Conservation (phyloP, 2,888 invertebrate species). For the Volucella inflata region DNA sequence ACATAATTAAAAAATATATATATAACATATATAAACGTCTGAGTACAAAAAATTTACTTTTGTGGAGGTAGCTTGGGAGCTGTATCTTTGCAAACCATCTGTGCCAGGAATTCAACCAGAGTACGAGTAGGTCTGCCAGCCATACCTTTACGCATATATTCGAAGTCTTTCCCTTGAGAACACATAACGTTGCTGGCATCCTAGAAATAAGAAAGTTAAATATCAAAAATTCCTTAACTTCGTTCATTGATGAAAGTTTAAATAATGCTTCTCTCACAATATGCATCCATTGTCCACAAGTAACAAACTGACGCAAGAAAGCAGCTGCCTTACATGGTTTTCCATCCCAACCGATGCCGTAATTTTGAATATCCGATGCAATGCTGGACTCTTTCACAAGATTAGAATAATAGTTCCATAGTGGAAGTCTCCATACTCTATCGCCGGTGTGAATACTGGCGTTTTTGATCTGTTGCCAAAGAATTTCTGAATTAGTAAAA, state of each 20-base stretch:
- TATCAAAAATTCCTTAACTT: too few species aligned
- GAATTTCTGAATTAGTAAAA: constrained; percentile 89
- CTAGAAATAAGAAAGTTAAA: constrained; percentile 71
- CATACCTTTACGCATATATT: constrained; percentile 88
- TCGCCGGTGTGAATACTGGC: constrained; percentile 91
- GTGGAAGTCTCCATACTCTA: constrained; percentile 92
- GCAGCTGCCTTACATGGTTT: constrained; percentile 89
- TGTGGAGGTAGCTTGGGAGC: constrained; percentile 78
- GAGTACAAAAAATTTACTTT: not conserved
- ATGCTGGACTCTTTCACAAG: constrained; percentile 17
- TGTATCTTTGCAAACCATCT: constrained; percentile 84
- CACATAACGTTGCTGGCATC: constrained; percentile 90
- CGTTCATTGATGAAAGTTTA: not conserved
- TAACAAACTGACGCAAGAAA: constrained; percentile 88
- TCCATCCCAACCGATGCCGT: constrained; percentile 83
- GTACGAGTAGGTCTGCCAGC: constrained; percentile 92
- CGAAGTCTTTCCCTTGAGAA: constrained; percentile 86
- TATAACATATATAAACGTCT: too few species aligned
- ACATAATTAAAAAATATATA: too few species aligned
- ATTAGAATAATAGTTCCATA: constrained; percentile 88
- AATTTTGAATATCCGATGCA: constrained; percentile 80
- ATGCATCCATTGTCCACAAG: constrained; percentile 89
- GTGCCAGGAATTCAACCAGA: constrained; percentile 88
- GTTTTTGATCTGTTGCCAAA: constrained; percentile 87
- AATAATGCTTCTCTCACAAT: constrained; percentile 83